Conservation (phyloP, 2,797 vertebrate species). For the Periparus ater region DNA sequence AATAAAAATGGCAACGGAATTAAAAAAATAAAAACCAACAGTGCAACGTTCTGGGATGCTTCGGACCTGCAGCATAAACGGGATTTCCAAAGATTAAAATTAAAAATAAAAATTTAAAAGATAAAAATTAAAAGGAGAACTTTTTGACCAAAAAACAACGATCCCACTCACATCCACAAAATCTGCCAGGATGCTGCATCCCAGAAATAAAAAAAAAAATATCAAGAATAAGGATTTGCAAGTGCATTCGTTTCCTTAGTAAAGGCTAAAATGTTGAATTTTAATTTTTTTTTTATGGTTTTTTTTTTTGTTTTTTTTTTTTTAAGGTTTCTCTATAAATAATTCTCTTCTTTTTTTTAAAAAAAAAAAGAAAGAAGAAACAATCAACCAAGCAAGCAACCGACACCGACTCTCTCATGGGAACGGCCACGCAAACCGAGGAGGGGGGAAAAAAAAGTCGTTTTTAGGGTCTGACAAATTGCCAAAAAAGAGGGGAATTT, state of each 20-base stretch:
- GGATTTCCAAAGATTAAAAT: no score
- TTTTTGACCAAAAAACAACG: not conserved
- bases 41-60: no score
- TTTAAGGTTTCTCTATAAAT: slow-evolving; percentile 38
- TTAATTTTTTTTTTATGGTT: not conserved
- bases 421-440: not conserved
- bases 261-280: not conserved
- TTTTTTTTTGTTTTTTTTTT: not conserved
- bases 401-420: slow-evolving; percentile 25
- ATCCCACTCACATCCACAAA: not conserved
- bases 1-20: not conserved
- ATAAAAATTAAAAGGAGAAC: no score
- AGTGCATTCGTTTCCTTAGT: slow-evolving; percentile 41
- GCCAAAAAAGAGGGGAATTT: not conserved
- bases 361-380: not conserved
- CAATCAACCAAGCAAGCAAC: not conserved
- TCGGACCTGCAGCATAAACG: no score
- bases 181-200: not conserved
- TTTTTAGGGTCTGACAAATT: not conserved
- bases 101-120: no score
- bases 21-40: no score
- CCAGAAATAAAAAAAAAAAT: not conserved
- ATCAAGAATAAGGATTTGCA: not conserved
- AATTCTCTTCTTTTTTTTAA: not conserved
- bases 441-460: not conserved